Conservation (phyloP, 2,113 vertebrate species). For the Myrmecobius fasciatus region DNA sequence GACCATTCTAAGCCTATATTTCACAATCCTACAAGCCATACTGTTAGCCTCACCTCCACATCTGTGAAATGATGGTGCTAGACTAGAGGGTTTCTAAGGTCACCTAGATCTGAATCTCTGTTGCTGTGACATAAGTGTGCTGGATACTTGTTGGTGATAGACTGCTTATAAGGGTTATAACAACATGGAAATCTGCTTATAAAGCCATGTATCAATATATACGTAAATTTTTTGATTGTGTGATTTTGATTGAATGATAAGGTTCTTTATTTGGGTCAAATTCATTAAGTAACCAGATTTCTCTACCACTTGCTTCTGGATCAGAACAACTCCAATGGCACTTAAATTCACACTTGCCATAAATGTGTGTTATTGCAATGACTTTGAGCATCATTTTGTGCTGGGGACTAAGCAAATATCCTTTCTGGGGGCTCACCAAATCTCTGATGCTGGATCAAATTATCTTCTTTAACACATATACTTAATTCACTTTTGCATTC, state of each 20-base stretch:
- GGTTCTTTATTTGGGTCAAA: background rate
- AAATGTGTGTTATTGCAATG: background rate
- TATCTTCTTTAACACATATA: background rate
- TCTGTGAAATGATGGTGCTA: too few relatives aligned
- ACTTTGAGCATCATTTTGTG: background rate
- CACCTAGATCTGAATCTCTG: too few relatives aligned
- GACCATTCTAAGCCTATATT: too few relatives aligned
- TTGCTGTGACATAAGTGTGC: too few relatives aligned
- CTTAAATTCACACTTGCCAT: background rate
- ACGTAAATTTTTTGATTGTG: background rate
- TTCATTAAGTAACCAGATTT: background rate
- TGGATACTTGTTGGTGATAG: too few relatives aligned
- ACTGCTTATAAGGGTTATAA: background rate
- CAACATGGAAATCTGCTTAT: background rate
- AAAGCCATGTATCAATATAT: background rate
- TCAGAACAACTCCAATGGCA: background rate
- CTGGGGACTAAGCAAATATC: background rate
- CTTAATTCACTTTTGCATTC: background rate
- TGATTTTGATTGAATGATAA: background rate
- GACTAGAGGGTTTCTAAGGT: too few relatives aligned
- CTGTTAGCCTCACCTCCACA: too few relatives aligned
- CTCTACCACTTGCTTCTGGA: background rate
- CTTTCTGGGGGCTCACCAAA: background rate
- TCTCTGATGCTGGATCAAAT: background rate
- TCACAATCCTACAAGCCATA: too few relatives aligned